A percentile compares a stretch with the other conserved stretches of the same genome.
These are phyloP conservation scores for Melieria picta DNA, from an alignment of 2,888 invertebrate genomes.

Conservation along the genomic window DNA sequence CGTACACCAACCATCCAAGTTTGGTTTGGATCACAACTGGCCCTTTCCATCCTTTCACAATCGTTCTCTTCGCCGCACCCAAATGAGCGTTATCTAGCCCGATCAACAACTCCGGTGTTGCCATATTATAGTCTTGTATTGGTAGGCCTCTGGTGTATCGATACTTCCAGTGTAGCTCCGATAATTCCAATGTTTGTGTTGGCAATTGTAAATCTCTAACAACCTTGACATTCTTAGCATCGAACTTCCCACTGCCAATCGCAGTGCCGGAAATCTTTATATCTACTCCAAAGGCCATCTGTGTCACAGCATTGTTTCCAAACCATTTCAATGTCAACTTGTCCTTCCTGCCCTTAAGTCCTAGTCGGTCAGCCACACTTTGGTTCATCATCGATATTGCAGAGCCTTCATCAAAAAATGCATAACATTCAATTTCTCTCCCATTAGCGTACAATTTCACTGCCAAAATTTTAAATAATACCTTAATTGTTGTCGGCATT, in stretches of 20 bases:
- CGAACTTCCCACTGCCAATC: slow-evolving; percentile 19
- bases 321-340: slow-evolving; percentile 39
- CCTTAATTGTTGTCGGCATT: background rate
- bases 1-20: slow-evolving; percentile 29
- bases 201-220: slow-evolving; percentile 30
- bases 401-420: slow-evolving; percentile 39
- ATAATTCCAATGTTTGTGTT: slow-evolving; percentile 26
- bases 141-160: slow-evolving; percentile 20
- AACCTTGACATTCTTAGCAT: slow-evolving; percentile 34
- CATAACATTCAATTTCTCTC: slow-evolving; percentile 20
- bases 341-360: slow-evolving; percentile 29
- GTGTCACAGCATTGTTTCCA: slow-evolving; percentile 33
- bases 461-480: slow-evolving; percentile 36
- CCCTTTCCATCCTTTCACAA: slow-evolving; percentile 16
- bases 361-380: slow-evolving; percentile 29
- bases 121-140: slow-evolving; percentile 13
- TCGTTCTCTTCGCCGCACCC: slow-evolving; percentile 11
- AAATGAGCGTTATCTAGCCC: slow-evolving; percentile 35
- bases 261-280: slow-evolving; percentile 35
- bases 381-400: slow-evolving; percentile 20
- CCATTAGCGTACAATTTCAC: slow-evolving; percentile 32
- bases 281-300: slow-evolving; percentile 28
- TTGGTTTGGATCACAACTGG: slow-evolving; percentile 23
- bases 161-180: slow-evolving; percentile 26
- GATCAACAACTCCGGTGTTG: slow-evolving; percentile 30